Evolutionary conservation across 2,113 vertebrate genomes (phyloP).

Genomic region (Tragelaphus scriptus): DNA sequence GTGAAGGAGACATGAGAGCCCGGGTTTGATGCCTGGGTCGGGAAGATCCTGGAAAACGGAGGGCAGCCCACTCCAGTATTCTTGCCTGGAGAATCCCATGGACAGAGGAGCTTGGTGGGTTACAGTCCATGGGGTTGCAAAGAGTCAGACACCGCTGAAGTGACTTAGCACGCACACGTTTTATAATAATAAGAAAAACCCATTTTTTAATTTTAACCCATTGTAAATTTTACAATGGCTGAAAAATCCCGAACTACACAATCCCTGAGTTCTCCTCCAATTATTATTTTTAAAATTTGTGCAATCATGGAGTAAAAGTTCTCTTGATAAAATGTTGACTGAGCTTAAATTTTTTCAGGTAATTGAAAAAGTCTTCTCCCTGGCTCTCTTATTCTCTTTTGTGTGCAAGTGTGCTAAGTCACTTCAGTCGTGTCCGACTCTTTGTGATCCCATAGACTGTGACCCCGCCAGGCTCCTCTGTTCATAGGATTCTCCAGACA

Average conservation of each 20-base stretch:
- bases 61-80: background rate
- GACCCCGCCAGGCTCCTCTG: background rate
- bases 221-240: background rate
- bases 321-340: background rate
- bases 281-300: background rate
- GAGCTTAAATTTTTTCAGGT: background rate
- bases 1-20: background rate
- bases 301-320: background rate
- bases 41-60: background rate
- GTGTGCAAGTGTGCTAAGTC: accelerated
- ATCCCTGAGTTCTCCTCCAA: background rate
- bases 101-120: background rate
- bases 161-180: background rate
- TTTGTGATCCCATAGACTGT: background rate
- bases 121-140: background rate
- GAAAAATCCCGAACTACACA: background rate
- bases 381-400: background rate
- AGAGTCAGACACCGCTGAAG: background rate
- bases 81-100: background rate
- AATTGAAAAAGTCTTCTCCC: background rate
- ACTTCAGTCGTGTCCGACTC: background rate
- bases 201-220: background rate
- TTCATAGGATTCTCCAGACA: background rate
- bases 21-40: background rate
- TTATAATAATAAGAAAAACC: background rate